Evolutionary conservation across 2,888 invertebrate genomes (phyloP).

Genomic region (Clivina fossor): DNA sequence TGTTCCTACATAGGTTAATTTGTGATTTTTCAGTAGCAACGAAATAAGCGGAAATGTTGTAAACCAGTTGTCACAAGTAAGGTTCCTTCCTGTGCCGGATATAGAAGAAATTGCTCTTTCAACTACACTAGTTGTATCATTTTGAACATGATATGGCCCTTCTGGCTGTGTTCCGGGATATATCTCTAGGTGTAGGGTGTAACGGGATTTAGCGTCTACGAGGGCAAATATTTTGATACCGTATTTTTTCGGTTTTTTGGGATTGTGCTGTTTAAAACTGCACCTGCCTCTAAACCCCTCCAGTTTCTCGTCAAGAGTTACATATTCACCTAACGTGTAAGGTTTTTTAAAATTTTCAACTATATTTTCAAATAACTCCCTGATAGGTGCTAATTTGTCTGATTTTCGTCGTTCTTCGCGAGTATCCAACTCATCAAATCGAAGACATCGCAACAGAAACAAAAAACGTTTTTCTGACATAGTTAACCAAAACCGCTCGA

Average conservation of each 20-base stretch:
- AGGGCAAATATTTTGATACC: conserved; percentile 44
- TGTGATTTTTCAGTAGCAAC: conserved; percentile 30
- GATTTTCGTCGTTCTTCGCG: conserved; percentile 32
- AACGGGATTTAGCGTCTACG: conserved; percentile 42
- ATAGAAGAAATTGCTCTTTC: conserved; percentile 27
- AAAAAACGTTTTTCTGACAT: conserved; percentile 40
- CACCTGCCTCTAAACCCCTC: conserved; percentile 43
- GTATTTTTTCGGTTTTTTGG: conserved; percentile 45
- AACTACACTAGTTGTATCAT: conserved; percentile 24
- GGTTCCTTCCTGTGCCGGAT: conserved; percentile 23
- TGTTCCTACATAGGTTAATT: conserved; percentile 37
- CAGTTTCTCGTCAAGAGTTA: conserved; percentile 45
- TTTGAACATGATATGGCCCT: conserved; percentile 36
- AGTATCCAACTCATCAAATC: conserved; percentile 40
- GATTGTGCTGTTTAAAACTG: conserved; percentile 44
- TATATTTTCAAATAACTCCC: conserved; percentile 44
- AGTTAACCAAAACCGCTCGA: conserved; percentile 40
- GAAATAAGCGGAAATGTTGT: conserved; percentile 29
- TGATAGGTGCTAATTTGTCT: conserved; percentile 42
- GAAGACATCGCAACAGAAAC: conserved; percentile 38
- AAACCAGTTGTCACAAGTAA: conserved; percentile 25
- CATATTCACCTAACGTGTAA: conserved; percentile 39
- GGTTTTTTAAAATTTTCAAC: conserved; percentile 43
- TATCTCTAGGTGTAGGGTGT: conserved; percentile 43
- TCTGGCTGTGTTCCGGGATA: conserved; percentile 43